Conservation (phyloP, 1,140 invertebrate genomes). For the Muscidifurax raptorellus region DNA sequence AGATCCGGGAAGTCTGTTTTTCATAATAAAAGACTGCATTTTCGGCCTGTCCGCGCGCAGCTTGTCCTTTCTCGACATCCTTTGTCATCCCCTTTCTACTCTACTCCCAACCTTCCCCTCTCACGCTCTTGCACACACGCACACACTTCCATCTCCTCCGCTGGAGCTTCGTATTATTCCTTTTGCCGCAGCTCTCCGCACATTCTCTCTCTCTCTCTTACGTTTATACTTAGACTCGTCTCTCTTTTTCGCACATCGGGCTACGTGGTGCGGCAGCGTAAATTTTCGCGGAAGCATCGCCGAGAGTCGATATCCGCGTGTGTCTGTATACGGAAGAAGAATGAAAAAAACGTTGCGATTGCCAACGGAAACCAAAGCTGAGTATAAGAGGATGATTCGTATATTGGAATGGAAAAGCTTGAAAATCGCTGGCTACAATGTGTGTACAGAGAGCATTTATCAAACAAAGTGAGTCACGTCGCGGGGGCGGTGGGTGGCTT, state of each 20-base stretch:
- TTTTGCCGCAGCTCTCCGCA: neutral
- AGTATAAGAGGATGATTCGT: neutral
- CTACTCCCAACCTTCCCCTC: neutral
- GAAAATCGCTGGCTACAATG: neutral
- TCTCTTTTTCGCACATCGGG: neutral
- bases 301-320: neutral
- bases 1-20: neutral
- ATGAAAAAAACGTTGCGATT: neutral
- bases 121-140: neutral
- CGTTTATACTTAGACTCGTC: constrained; percentile 48
- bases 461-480: constrained; percentile 10
- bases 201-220: neutral
- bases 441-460: too few species aligned
- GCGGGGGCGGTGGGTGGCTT: too few species aligned
- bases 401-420: neutral
- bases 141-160: neutral
- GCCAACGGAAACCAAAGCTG: neutral
- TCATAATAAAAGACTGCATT: too few species aligned
- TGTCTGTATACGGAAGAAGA: neutral
- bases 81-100: neutral
- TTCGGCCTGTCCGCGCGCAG: neutral
- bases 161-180: neutral
- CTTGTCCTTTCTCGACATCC: neutral
- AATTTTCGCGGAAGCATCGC: constrained; percentile 18
- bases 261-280: neutral